These are phyloP conservation scores for Machimus atricapillus DNA, from an alignment of 2,888 invertebrate species.

Conservation along the genomic window DNA sequence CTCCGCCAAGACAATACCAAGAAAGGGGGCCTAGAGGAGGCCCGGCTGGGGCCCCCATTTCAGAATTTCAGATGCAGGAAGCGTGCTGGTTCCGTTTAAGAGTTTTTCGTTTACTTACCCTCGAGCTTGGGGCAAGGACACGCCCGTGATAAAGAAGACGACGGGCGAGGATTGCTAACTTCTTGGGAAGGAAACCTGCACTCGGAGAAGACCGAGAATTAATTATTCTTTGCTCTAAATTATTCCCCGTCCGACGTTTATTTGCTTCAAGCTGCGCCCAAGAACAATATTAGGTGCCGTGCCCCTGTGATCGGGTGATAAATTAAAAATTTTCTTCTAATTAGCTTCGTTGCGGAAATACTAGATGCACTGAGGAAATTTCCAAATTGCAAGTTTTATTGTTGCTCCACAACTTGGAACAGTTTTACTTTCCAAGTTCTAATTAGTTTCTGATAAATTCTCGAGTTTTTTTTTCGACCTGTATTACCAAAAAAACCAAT, in stretches of 20 bases:
- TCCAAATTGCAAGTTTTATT: not conserved
- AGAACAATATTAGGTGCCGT: not conserved
- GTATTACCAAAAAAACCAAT: not conserved
- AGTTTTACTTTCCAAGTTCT: not conserved
- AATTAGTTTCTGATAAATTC: not conserved
- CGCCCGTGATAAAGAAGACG: not conserved
- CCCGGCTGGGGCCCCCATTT: too few species aligned
- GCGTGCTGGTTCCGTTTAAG: not conserved
- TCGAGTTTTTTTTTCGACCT: not conserved
- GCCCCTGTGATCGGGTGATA: not conserved
- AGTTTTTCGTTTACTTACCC: not conserved
- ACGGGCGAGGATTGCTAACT: not conserved
- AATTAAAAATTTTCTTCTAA: not conserved
- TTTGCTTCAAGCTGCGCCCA: not conserved
- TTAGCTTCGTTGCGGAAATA: not conserved
- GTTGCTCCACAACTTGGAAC: not conserved
- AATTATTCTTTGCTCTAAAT: constrained; percentile 14
- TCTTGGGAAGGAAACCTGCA: not conserved
- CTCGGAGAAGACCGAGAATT: not conserved
- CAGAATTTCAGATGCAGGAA: not conserved
- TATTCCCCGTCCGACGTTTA: not conserved
- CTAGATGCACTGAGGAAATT: not conserved
- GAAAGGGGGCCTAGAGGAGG: not conserved
- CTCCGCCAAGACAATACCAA: not conserved
- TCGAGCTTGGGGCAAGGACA: not conserved